phyloP scores from a whole-genome alignment of 2,797 vertebrate genomes.

The Distichodus sexfasciatus region DNA sequence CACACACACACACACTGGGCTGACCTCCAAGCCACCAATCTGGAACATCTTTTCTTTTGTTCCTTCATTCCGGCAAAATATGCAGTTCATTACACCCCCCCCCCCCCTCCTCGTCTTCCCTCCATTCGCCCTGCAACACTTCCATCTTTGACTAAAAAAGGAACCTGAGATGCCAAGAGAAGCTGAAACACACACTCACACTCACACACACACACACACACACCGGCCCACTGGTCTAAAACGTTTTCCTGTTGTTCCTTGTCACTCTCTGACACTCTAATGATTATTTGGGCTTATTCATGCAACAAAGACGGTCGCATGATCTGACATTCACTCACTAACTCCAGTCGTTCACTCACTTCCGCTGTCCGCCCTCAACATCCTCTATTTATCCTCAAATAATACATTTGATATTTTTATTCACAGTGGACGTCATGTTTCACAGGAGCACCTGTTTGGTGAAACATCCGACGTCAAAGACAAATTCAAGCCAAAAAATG shows the following conservation, averaged over 20 bases:
- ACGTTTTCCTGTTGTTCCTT: neutral
- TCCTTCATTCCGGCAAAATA: conserved; percentile 61
- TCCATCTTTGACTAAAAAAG: conserved; percentile 9
- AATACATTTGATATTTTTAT: too few species aligned
- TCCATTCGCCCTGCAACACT: neutral
- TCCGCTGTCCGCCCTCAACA: too few species aligned
- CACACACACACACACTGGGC: conserved; percentile 32
- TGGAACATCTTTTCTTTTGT: conserved; percentile 53
- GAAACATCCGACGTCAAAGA: too few species aligned
- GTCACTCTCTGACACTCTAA: neutral
- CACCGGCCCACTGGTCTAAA: neutral
- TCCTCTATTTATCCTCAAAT: too few species aligned
- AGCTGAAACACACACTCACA: neutral
- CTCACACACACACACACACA: too few species aligned
- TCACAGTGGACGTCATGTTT: too few species aligned
- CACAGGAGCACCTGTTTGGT: too few species aligned
- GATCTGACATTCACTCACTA: neutral
- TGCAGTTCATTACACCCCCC: conserved; percentile 56
- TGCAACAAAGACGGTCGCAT: neutral
- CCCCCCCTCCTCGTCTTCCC: neutral
- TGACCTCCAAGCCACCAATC: conserved; percentile 60
- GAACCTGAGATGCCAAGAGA: neutral
- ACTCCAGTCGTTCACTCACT: too few species aligned
- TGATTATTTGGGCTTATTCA: neutral
- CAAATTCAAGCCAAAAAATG: too few species aligned